Base-by-base conservation (phyloP, 2,797 vertebrate species). In the Rhinogobio ventralis region DNA sequence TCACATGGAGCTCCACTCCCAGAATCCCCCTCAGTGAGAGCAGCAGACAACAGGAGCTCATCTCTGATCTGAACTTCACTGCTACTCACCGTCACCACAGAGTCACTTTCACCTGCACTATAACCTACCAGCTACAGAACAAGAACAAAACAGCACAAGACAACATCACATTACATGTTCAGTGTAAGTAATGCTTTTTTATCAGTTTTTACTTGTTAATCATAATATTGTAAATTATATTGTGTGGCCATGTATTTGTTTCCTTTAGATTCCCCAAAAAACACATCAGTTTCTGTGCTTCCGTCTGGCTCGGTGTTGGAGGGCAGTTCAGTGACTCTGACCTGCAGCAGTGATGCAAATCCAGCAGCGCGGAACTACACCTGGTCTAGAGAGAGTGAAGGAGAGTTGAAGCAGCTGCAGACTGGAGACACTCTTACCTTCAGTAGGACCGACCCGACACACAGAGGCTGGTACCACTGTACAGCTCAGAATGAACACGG, bases 21-120 rank as follows among this genome's bases (percentile, higher is more conserved):
- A 33, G 77, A 90, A 23, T 87, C 92, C 62, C 89, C 81, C 73
- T 90, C 67, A 62, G 9, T 62, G 23, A 46, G 6, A 74, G 39
- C 67, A 79, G 51, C 64, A 68, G 23, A 78, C 81, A 33, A 23
- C 33, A 30, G 46, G 42, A 66, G 68, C 72, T 64, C 64, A 68
- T 66, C 76, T 87, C 86, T 81, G 49, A 80, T 23, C 76, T 87
- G 51, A 80, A 53, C 71, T 81, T 87, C 49, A 80, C 6, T 15
- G 51, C 30, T 71, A 20, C 77, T 84, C 72, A 46, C 28, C 76
- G 57, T 45, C 76, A 77, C 28, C 81, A 68, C 51, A 67, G 46
- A 23, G 5, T 45, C 53, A 14, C 6, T 39, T 79, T 87, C 6
- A 62, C n/a, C 57, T 62, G 57, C 77, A 81, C 49, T 30, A 55